Evolutionary conservation across 2,797 vertebrate genomes (phyloP).

Genomic region (Anguilla obscura): DNA sequence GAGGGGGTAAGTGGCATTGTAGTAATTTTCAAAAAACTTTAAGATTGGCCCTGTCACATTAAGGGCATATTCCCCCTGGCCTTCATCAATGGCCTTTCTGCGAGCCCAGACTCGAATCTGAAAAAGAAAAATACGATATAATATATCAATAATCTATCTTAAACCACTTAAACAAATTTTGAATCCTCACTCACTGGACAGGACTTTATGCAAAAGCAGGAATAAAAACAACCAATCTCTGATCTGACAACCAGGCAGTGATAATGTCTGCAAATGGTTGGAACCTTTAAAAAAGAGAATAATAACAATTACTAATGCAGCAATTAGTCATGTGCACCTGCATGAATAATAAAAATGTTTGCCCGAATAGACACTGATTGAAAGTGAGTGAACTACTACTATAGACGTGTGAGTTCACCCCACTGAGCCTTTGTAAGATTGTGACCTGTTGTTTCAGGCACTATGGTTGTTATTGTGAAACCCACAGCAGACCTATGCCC

Average conservation of each 20-base stretch:
- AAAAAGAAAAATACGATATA: conserved; percentile 8
- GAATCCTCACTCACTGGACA: not conserved
- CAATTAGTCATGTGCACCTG: not conserved
- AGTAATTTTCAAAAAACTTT: conserved; percentile 75
- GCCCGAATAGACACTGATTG: not conserved
- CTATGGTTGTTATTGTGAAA: not conserved
- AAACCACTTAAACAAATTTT: not conserved
- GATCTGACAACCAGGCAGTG: not conserved
- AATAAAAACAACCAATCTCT: not conserved
- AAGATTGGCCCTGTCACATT: conserved; percentile 76
- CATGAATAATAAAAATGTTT: not conserved
- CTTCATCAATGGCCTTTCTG: conserved; percentile 61
- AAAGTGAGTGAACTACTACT: not conserved
- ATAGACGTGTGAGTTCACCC: not conserved
- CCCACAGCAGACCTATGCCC: not conserved
- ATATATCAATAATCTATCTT: not conserved
- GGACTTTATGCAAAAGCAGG: not conserved
- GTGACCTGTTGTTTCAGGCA: not conserved
- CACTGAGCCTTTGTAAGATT: not conserved
- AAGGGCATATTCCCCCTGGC: conserved; percentile 78
- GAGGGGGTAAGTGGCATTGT: conserved; percentile 77
- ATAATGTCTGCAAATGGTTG: not conserved
- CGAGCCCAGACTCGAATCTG: conserved; percentile 91
- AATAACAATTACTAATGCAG: not conserved
- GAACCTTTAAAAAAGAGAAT: not conserved